phyloP scores from a whole-genome alignment of 2,888 invertebrate genomes.

The Chaetoderma sp. region DNA sequence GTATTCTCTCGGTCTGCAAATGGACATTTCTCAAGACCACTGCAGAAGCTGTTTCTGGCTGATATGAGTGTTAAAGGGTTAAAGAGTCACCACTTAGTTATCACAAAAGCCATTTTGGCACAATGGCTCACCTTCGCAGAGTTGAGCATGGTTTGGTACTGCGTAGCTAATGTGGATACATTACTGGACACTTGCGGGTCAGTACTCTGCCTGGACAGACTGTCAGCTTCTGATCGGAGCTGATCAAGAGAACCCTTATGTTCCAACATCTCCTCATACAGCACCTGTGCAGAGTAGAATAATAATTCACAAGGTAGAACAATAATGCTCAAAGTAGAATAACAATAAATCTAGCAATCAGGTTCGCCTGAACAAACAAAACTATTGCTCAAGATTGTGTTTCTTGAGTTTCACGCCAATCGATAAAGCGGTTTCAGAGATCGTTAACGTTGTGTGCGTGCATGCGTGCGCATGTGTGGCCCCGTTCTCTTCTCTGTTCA shows the following conservation, averaged over 20 bases:
- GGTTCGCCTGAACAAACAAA: background rate
- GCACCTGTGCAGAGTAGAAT: slow-evolving; percentile 38
- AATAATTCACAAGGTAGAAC: background rate
- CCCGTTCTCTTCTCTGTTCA: no score
- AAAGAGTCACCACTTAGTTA: no score
- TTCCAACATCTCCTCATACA: slow-evolving; percentile 55
- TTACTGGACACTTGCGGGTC: slow-evolving; percentile 94
- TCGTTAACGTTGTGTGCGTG: no score
- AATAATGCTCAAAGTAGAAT: background rate
- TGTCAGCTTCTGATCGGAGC: slow-evolving; percentile 90
- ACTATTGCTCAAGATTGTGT: no score
- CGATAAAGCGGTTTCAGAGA: no score
- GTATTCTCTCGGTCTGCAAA: no score
- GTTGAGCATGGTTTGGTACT: slow-evolving; percentile 90
- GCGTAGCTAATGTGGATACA: slow-evolving; percentile 91
- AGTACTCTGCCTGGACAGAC: slow-evolving; percentile 89
- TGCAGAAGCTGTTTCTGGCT: no score
- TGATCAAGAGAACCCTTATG: slow-evolving; percentile 81
- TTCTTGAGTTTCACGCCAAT: no score
- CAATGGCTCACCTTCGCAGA: slow-evolving; percentile 80
- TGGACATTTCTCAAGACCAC: no score
- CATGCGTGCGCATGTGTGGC: no score
- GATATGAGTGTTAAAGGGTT: no score
- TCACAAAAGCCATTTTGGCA: no score
- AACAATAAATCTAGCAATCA: background rate